These are phyloP conservation scores for Aphaenogaster floridana DNA, from an alignment of 1,140 invertebrate genomes.

Conservation along the genomic window DNA sequence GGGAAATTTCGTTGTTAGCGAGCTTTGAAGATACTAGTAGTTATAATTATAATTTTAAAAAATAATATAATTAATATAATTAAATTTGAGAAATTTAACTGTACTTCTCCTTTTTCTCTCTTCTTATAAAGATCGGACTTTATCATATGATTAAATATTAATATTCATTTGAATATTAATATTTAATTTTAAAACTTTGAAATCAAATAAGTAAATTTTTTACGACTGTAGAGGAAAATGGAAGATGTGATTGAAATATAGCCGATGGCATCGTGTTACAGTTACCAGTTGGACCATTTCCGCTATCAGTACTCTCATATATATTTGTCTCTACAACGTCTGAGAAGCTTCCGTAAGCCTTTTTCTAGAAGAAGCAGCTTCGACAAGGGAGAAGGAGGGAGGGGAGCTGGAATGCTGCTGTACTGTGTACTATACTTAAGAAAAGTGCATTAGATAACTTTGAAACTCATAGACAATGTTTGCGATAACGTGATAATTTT, in stretches of 20 bases:
- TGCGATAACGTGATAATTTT: slow-evolving; percentile 46
- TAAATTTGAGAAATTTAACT: background rate
- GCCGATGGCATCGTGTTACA: background rate
- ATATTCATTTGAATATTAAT: background rate
- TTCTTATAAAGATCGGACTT: background rate
- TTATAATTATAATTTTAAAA: background rate
- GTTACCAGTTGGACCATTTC: slow-evolving; percentile 27
- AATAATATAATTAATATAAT: background rate
- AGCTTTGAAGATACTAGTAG: background rate
- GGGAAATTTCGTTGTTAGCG: background rate
- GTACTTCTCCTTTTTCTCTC: background rate
- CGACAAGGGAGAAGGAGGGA: background rate
- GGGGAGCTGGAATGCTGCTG: background rate
- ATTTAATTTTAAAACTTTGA: background rate
- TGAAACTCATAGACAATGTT: background rate
- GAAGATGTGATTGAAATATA: background rate
- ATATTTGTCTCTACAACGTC: background rate
- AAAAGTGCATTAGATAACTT: slow-evolving; percentile 53
- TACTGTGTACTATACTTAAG: background rate
- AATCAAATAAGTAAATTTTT: background rate
- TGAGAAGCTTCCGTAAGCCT: slow-evolving; percentile 7
- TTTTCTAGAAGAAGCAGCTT: slow-evolving; percentile 20
- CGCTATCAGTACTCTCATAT: slow-evolving; percentile 20
- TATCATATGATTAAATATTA: background rate
- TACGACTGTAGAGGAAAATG: background rate